Conservation (phyloP, 2,888 invertebrate genomes). For the Phaedon cochleariae region DNA sequence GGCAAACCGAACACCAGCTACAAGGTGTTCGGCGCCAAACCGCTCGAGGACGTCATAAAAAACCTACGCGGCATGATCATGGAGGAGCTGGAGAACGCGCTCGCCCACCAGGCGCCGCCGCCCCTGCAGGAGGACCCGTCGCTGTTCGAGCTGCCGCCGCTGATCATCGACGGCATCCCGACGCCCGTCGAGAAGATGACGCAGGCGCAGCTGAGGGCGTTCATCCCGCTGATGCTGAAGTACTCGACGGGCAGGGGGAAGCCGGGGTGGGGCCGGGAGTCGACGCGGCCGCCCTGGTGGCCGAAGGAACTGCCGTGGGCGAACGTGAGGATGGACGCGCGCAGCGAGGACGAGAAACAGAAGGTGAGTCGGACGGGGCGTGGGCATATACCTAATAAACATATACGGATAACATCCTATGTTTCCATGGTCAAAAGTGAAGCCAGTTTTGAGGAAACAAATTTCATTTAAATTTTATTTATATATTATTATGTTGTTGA, state of each 20-base stretch:
- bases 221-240: slow-evolving; percentile 97
- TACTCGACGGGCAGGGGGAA: slow-evolving; percentile 97
- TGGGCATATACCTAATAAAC: too few relatives aligned
- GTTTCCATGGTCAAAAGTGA: too few relatives aligned
- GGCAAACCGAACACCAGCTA: slow-evolving; percentile 96
- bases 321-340: slow-evolving; percentile 96
- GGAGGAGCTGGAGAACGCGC: slow-evolving; percentile 92
- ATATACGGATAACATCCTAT: too few relatives aligned
- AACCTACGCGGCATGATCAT: slow-evolving; percentile 90
- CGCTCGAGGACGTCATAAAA: slow-evolving; percentile 93
- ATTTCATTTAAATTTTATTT: too few relatives aligned
- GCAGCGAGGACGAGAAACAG: slow-evolving; percentile 96
- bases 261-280: slow-evolving; percentile 97
- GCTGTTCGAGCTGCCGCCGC: slow-evolving; percentile 92
- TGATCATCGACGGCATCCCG: slow-evolving; percentile 97
- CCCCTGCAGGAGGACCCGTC: slow-evolving; percentile 89
- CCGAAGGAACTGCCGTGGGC: slow-evolving; percentile 98
- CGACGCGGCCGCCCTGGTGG: slow-evolving; percentile 97
- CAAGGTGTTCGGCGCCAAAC: slow-evolving; percentile 96
- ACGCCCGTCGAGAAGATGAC: slow-evolving; percentile 99
- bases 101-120: slow-evolving; percentile 92
- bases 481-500: too few relatives aligned
- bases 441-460: too few relatives aligned
- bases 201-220: slow-evolving; percentile 94
- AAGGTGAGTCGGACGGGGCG: slow-evolving; percentile 73